Conservation (phyloP, 2,797 vertebrate genomes). For the Euthynnus affinis region DNA sequence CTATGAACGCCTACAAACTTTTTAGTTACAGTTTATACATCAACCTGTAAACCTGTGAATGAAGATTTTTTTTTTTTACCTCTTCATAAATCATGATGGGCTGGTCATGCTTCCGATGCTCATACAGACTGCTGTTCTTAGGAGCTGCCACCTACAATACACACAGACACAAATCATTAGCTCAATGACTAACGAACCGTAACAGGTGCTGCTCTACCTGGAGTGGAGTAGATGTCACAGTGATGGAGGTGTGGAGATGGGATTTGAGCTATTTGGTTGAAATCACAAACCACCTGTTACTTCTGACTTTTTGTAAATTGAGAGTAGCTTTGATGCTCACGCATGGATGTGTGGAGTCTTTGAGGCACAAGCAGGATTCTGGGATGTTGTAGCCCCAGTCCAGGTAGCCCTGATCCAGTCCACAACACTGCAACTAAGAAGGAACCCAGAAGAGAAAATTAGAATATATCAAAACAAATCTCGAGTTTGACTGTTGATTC, state of each 20-base stretch:
- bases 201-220: not conserved
- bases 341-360: conserved; percentile 46
- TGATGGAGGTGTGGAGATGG: no score
- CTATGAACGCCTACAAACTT: no score
- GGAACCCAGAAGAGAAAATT: not conserved
- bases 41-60: conserved; percentile 1
- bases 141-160: conserved; percentile 63
- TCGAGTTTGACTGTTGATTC: no score
- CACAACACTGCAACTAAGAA: conserved; percentile 71
- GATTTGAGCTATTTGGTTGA: no score
- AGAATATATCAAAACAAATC: not conserved
- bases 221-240: no score
- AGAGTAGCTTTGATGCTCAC: conserved; percentile 49
- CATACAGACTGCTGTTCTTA: conserved; percentile 40
- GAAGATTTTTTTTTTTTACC: conserved; percentile 43
- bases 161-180: conserved; percentile 17
- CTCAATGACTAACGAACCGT: not conserved
- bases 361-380: conserved; percentile 58
- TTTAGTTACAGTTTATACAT: not conserved
- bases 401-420: conserved; percentile 57
- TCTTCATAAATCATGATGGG: conserved; percentile 65
- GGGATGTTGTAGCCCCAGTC: conserved; percentile 73
- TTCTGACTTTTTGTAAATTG: no score
- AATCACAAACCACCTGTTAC: no score
- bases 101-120: accelerated